Percentiles rank a stretch among this genome's conserved stretches.
These are phyloP conservation scores for Ceratina japonica DNA, from an alignment of 1,140 invertebrate genomes.

Conservation along the genomic window DNA sequence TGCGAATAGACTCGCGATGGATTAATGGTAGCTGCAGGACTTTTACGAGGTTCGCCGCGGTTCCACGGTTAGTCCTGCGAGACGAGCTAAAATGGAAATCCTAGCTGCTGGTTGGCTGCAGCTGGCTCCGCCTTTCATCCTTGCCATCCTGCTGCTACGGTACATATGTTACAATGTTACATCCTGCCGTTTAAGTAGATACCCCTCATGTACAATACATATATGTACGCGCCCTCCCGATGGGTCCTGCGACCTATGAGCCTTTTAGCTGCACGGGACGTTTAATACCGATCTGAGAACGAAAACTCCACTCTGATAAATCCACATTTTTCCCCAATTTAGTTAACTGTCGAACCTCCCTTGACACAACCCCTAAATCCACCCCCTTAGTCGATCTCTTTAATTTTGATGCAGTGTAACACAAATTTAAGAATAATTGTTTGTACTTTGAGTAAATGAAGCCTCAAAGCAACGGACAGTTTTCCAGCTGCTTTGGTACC, in stretches of 20 bases:
- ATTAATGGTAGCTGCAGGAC: constrained; percentile 61
- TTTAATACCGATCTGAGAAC: neutral
- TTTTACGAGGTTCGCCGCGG: constrained; percentile 45
- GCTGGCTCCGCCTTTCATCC: constrained; percentile 62
- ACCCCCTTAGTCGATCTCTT: too few species aligned
- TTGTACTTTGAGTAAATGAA: too few species aligned
- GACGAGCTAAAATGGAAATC: constrained; percentile 63
- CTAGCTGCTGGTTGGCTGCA: constrained; percentile 57
- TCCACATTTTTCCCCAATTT: too few species aligned
- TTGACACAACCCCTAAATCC: too few species aligned
- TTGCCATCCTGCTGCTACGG: constrained; percentile 47
- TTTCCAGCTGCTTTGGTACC: too few species aligned
- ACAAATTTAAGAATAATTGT: too few species aligned
- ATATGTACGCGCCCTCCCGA: constrained; percentile 27
- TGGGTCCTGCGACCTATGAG: constrained; percentile 22
- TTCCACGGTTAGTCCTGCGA: constrained; percentile 37
- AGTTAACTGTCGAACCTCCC: too few species aligned
- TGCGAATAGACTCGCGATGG: constrained; percentile 49
- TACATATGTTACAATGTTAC: constrained; percentile 33
- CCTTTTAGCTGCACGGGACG: neutral
- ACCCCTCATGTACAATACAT: neutral
- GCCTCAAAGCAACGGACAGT: too few species aligned
- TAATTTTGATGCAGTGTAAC: too few species aligned
- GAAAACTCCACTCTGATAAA: too few species aligned
- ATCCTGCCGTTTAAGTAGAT: constrained; percentile 60